These are phyloP conservation scores for Balaeniceps rex DNA, from an alignment of 2,113 vertebrate species.

Conservation along the genomic window DNA sequence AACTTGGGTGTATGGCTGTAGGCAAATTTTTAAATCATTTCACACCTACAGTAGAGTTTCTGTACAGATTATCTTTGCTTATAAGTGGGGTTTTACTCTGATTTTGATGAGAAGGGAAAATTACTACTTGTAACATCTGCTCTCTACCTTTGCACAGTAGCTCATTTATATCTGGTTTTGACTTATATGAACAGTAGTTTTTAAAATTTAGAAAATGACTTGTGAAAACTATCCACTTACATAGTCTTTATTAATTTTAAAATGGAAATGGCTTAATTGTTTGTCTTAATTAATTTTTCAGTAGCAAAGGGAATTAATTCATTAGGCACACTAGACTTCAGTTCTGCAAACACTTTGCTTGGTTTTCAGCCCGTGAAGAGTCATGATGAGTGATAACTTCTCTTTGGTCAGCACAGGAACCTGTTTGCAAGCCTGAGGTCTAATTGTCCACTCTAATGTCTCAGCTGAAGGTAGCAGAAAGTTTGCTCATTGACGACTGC, in stretches of 20 bases:
- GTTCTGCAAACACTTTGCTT: neutral
- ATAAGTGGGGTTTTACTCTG: neutral
- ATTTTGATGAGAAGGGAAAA: neutral
- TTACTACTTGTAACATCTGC: neutral
- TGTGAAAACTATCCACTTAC: neutral
- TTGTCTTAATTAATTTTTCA: neutral
- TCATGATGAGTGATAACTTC: neutral
- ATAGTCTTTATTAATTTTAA: neutral
- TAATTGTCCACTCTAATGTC: neutral
- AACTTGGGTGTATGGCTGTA: neutral
- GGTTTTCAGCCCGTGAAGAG: neutral
- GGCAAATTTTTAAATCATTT: neutral
- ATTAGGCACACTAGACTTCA: neutral
- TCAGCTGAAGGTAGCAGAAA: neutral
- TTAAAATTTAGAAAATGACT: neutral
- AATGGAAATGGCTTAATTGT: neutral
- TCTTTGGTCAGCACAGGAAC: neutral
- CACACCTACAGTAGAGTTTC: neutral
- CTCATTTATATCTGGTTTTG: neutral
- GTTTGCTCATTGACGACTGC: neutral
- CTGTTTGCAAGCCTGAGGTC: neutral
- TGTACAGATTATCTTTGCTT: neutral
- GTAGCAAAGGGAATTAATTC: neutral
- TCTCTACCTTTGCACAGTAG: neutral
- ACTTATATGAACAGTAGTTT: neutral